Evolutionary conservation across 1,140 invertebrate genomes (phyloP), one percentile per base, ranked within the genome.

Genomic region (Rhopalosiphum padi): DNA sequence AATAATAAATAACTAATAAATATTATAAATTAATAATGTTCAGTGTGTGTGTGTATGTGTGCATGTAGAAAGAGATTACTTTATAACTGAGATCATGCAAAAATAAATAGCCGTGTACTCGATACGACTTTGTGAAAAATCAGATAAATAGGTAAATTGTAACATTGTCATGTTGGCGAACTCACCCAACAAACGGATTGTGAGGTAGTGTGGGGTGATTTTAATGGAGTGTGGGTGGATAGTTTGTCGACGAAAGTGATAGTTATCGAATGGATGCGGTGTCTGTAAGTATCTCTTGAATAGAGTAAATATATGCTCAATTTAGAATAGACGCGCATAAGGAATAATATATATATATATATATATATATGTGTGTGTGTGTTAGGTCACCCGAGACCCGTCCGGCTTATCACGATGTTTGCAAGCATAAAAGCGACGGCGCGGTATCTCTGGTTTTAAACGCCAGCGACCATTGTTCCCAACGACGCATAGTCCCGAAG

Each of bases 361-460:
- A 22, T 83, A 83, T 82, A 48, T 48, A 48, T 48, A 18, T 37
- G 23, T 48, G 15, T 37, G 23, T 83, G 8, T 82, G 22, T 7
- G 77, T 68, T 77, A 77, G 83, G 41, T 43, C 41, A 46, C 25
- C n/a, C 11, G 41, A n/a, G 85, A 48, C 25, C 43, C 41, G 30
- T 48, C 43, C 43, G 30, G 88, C 55, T 89, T 55, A 89, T 89
- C 88, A 35, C 35, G 51, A 89, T 53, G 48, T 89, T 88, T 51
- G 8, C 35, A 46, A 4, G 86, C 30, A 48, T 87, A 87, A 48
- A 48, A 35, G 43, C 86, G 25, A 30, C 11, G 23, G 82, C 43
- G 6, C 9, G 88, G 88, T 89, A 89, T 89, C 88, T 89, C 88
- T 22, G 51, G 88, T 89, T 23, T 11, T 25, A 89, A 89, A 89